Conservation (phyloP, 2,113 vertebrate species). For the Mionectes macconnelli region DNA sequence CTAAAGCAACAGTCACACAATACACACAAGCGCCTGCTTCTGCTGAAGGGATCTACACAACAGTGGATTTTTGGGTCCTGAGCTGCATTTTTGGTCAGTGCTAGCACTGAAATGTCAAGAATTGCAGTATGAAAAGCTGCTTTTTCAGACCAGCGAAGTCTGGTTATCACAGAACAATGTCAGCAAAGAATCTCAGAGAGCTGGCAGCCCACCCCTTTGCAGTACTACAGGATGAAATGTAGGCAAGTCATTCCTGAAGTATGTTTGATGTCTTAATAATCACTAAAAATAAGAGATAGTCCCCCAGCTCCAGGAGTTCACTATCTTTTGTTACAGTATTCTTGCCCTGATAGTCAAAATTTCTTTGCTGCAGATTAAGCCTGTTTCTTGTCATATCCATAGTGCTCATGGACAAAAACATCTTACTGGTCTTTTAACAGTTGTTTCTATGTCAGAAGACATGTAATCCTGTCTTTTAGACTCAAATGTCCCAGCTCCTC, state of each 20-base stretch:
- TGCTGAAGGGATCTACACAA: background rate
- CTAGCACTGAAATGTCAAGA: background rate
- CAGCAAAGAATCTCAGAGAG: background rate
- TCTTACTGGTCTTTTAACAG: background rate
- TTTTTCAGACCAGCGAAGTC: no score
- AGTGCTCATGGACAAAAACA: background rate
- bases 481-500: background rate
- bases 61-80: background rate
- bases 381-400: background rate
- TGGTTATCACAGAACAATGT: background rate
- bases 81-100: background rate
- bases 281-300: background rate
- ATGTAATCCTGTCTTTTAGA: background rate
- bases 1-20: background rate
- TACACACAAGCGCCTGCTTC: background rate
- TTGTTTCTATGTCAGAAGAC: background rate
- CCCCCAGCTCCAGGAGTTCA: background rate
- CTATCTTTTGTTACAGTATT: accelerated
- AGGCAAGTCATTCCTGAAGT: background rate
- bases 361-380: background rate
- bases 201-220: background rate
- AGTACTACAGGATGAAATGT: background rate
- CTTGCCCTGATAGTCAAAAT: background rate
- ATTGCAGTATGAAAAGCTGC: background rate
- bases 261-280: background rate